Conservation (phyloP, 2,113 vertebrate species). For the Tachycineta bicolor region DNA sequence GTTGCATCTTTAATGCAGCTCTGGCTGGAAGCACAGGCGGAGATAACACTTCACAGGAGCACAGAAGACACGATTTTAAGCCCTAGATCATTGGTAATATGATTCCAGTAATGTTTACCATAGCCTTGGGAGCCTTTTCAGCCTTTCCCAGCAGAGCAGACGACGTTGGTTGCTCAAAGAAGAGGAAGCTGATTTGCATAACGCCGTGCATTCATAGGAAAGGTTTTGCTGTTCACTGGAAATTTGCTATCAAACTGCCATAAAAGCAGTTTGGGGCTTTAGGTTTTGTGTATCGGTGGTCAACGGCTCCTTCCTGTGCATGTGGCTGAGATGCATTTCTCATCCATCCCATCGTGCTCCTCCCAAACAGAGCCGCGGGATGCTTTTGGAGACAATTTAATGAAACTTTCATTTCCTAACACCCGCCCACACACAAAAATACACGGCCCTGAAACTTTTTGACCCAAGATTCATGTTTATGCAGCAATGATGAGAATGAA, state of each 20-base stretch:
- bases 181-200: conserved; percentile 8
- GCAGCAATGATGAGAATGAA: neutral
- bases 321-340: neutral
- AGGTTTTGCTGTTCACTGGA: neutral
- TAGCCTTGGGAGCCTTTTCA: conserved; percentile 26
- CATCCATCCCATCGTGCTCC: neutral
- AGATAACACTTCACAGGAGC: conserved; percentile 29
- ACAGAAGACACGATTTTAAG: conserved; percentile 10
- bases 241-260: neutral
- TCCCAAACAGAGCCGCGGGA: neutral
- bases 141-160: neutral
- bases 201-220: neutral
- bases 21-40: neutral
- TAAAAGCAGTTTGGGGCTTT: neutral
- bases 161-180: neutral
- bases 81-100: neutral
- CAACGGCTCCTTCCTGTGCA: neutral
- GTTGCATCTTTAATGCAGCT: conserved; percentile 38
- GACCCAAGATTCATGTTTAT: neutral
- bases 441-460: neutral
- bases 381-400: neutral
- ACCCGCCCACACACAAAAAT: neutral
- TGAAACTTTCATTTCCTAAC: neutral
- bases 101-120: conserved; percentile 25
- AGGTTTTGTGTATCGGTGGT: neutral